phyloP scores from a whole-genome alignment of 2,888 invertebrate genomes.

The Amiota minor region DNA sequence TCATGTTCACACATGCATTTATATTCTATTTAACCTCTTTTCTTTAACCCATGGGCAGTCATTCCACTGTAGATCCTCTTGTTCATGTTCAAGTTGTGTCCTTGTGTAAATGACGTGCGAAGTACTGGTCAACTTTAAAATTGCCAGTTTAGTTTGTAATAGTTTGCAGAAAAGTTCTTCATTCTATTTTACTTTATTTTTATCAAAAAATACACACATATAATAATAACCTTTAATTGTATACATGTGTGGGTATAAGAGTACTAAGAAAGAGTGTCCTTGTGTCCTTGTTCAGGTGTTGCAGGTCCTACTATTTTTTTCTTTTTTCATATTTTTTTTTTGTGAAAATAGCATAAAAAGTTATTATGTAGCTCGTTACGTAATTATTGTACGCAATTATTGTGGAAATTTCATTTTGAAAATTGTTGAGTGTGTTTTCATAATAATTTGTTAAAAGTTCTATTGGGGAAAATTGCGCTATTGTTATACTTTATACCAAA shows the following conservation, averaged over 20 bases:
- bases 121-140: neutral
- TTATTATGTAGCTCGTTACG: neutral
- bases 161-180: neutral
- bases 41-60: too few species aligned
- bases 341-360: neutral
- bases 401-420: conserved; percentile 12
- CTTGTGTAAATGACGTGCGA: too few species aligned
- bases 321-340: neutral
- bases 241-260: neutral
- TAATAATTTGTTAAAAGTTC: conserved; percentile 16
- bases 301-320: neutral
- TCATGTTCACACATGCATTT: too few species aligned
- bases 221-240: conserved; percentile 10
- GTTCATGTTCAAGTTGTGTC: too few species aligned
- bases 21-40: too few species aligned
- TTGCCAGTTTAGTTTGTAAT: conserved; percentile 13
- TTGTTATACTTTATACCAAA: neutral
- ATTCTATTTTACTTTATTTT: too few species aligned
- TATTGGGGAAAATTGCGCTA: neutral
- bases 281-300: conserved; percentile 6
- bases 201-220: neutral
- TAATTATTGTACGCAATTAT: conserved; percentile 11
- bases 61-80: too few species aligned
- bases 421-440: neutral
- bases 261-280: neutral